Base-by-base conservation (phyloP, 2,797 vertebrate species). In the Smutsia temminckii region DNA sequence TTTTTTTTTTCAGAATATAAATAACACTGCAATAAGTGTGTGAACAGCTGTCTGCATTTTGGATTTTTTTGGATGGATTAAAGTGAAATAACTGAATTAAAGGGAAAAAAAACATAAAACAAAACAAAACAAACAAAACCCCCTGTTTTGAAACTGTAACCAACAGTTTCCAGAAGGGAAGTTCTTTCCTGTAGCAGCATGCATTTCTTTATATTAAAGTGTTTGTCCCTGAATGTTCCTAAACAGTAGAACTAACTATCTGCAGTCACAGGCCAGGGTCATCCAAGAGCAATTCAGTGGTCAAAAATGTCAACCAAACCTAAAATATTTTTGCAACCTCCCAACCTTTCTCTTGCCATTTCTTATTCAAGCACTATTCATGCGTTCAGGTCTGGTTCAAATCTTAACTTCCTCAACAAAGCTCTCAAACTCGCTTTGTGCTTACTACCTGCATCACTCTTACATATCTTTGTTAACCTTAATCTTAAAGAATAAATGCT, bases 1-100 rank as follows among this genome's bases (percentile, higher is more conserved):
- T 94, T 71, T 8, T 34, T 51, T 51, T 75, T 79, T 71, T 85
- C 40, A 81, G 81, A 89, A 81, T 49, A 80, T 29, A 79, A 89
- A 68, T 69, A 81, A 80, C 17, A 68, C 18, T 32, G 4, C 27
- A 55, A 46, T 72, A 79, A 85, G 61, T 3, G 59, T 49, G 1
- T 7, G 51, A 53, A 64, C 37, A 77, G 51, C n/a, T 87, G 66
- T 66, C 81, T 61, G 42, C 25, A 68, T 34, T 46, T 83, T 53
- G 11, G 17, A 32, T 46, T 87, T n/a, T 49, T 53, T 49, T 20
- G 34, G 34, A 88, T 32, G 27, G 18, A 85, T 77, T 77, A n/a
- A 69, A 74, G 37, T 34, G 1, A 32, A 55, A 71, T 72, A 64
- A 72, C 40, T 34, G 27, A 12, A 13, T 71, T 57, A 71, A 80